These are phyloP conservation scores for Coenonympha arcania DNA, from an alignment of 2,888 invertebrate genomes.

Conservation along the genomic window DNA sequence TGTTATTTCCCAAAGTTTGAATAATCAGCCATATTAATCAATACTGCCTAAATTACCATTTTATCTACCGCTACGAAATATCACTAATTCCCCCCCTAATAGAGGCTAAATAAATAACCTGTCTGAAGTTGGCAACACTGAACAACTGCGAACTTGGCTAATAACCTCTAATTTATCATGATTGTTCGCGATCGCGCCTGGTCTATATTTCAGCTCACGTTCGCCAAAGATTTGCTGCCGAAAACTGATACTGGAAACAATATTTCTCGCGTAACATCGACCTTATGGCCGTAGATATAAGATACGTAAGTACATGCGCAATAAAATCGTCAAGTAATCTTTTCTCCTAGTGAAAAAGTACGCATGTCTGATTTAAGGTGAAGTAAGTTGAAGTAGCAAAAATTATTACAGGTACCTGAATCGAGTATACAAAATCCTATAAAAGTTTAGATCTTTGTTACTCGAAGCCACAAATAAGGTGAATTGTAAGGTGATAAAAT, in stretches of 20 bases:
- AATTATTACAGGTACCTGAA: no score
- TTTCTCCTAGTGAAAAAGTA: neutral
- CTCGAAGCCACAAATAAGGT: no score
- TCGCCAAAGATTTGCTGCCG: conserved; percentile 30
- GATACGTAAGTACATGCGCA: neutral
- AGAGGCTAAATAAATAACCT: conserved; percentile 1
- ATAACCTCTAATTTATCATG: conserved; percentile 21
- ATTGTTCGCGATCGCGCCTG: conserved; percentile 20
- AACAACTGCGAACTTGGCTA: conserved; percentile 9
- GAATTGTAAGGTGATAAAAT: no score
- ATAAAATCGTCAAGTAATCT: neutral
- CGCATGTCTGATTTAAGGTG: neutral
- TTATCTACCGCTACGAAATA: neutral
- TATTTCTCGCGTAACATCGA: neutral
- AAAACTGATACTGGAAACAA: conserved; percentile 16
- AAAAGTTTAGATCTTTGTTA: no score
- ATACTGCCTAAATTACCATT: neutral
- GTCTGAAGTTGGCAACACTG: neutral
- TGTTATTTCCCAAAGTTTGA: no score
- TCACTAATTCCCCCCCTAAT: neutral
- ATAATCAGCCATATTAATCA: neutral
- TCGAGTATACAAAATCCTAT: no score
- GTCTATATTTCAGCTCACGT: conserved; percentile 30
- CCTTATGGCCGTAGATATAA: neutral
- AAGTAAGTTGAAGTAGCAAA: neutral